A percentile compares a stretch with the other conserved stretches of the same genome.
phyloP scores from a whole-genome alignment of 92 coral and sea anemone species.

The Palythoa grandis region DNA sequence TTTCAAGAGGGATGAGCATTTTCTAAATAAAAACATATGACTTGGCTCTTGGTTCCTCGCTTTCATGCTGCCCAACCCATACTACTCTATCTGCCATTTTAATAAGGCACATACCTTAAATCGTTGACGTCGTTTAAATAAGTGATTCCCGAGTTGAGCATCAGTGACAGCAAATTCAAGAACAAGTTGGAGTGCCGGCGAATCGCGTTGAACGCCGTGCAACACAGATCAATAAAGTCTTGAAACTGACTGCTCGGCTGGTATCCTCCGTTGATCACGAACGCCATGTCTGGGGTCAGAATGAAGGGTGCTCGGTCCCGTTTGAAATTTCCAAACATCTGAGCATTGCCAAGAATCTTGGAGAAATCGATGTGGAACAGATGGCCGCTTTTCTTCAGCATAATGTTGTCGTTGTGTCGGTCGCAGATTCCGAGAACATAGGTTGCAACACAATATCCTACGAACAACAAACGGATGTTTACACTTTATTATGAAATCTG shows the following conservation, averaged over 20 bases:
- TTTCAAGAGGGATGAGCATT: too few species aligned
- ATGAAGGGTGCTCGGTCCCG: constrained; percentile 99
- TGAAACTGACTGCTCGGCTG: constrained; percentile 97
- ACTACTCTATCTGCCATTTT: too few species aligned
- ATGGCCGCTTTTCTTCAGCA: constrained; percentile 96
- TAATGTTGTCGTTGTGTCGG: constrained; percentile 99
- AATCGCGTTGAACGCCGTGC: constrained; percentile 92
- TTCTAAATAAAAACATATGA: too few species aligned
- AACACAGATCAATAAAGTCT: constrained; percentile 95
- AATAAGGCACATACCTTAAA: constrained; percentile 46
- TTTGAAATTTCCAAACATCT: constrained; percentile 96
- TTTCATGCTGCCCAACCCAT: too few species aligned
- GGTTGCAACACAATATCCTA: constrained; percentile 97
- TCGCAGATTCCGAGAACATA: constrained; percentile 98
- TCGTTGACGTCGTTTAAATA: constrained; percentile 80
- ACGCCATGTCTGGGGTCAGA: constrained; percentile 98
- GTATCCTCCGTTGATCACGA: constrained; percentile 98
- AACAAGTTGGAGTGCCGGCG: constrained; percentile 93
- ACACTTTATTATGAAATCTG: not conserved
- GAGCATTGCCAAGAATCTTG: constrained; percentile 97
- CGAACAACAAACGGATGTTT: not conserved
- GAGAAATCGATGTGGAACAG: constrained; percentile 97
- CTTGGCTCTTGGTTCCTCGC: too few species aligned
- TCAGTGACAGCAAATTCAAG: constrained; percentile 83
- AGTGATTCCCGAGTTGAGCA: constrained; percentile 96